Evolutionary conservation across 2,113 vertebrate genomes (phyloP), one percentile per base, ranked within the genome.

Genomic region (Ophthalmolycus amberensis): DNA sequence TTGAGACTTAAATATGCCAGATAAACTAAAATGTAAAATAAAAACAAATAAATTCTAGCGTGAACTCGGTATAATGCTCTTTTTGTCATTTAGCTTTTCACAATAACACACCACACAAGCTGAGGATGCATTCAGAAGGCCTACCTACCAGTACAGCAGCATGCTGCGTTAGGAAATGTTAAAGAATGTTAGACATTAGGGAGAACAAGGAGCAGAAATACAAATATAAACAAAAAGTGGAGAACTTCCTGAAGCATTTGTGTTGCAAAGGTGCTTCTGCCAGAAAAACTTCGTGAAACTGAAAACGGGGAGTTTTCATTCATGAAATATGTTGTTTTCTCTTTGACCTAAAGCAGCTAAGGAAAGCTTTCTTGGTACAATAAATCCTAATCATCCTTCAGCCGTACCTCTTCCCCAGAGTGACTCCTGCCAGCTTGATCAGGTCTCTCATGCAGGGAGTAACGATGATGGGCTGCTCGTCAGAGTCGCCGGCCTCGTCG

Each of bases 381-480:
- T 15, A 46, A 40, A 48, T 42, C 22, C 14, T 6, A 62, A 42
- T 65, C 1, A 18, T 29, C 34, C 8, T 38, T 25, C 9, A 60
- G 48, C 7, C 1, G 0, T 90, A 99, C 98, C 98, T 97, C 88
- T 98, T 99, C 2, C 98, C 98, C 48, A 99, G 86, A 12, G 98
- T 99, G 90, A 99, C 98, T 0, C 98, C 98, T 0, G 97, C 97
- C 70, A 99, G 80, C 67, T 99, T 98, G 92, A 99, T 99, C 54
- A 99, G 93, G 91, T 98, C 98, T 58, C 98, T 95, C 98, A 99
- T 99, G 93, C 98, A 99, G 38, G 98, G 98, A 0, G 96, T 98
- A 71, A 99, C 96, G 27, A 99, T 97, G 86, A 99, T 97, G 0
- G 97, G 98, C 74, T 97, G 96, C 85, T 99, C 98, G 0, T 99